Evolutionary conservation across 2,113 vertebrate species (phyloP), one percentile per base, ranked within the genome.

Genomic region (Melospiza melodia): DNA sequence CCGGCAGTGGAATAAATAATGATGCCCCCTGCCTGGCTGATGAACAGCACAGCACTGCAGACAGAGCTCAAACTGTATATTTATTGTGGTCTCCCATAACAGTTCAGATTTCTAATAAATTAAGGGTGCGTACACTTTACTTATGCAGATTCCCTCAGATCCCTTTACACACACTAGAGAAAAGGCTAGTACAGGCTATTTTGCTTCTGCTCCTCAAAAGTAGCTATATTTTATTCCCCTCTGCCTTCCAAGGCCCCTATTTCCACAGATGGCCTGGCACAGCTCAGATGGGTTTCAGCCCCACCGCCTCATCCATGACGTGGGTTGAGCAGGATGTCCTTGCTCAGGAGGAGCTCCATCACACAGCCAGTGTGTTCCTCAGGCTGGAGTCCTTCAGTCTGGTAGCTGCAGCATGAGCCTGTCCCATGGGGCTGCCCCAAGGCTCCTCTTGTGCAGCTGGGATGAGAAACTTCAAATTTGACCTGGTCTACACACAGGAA

Each of bases 281-380:
- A 39, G 18, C 12, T 90, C 48, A 30, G 23, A 6, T 0, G 0
- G 13, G 10, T 67, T 62, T 62, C 11, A 14, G 13, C 13, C 43
- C 13, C 19, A 22, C 5, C 25, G 43, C 66, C 16, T 72, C 67
- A 23, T 9, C 39, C 5, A 1, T 43, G 22, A 4, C 37, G 22
- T 24, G 23, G 8, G 12, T 1, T 14, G 6, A 37, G 21, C 17
- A 90, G 33, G 37, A 51, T 5, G 4, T 5, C 23, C 19, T 27
- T 15, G 5, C 9, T 39, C 51, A 66, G 46, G n/a, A 43, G 0
- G 2, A 80, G 27, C 9, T 49, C 31, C 27, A 41, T 22, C n/a
- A 55, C 0, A 0, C 15, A 15, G 10, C 12, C 1, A 4, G 5
- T 1, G 0, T 41, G 10, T 23, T 67, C 37, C 8, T 82, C n/a